Conservation (phyloP, 1,140 invertebrate genomes). For the Diachasma alloeum region DNA sequence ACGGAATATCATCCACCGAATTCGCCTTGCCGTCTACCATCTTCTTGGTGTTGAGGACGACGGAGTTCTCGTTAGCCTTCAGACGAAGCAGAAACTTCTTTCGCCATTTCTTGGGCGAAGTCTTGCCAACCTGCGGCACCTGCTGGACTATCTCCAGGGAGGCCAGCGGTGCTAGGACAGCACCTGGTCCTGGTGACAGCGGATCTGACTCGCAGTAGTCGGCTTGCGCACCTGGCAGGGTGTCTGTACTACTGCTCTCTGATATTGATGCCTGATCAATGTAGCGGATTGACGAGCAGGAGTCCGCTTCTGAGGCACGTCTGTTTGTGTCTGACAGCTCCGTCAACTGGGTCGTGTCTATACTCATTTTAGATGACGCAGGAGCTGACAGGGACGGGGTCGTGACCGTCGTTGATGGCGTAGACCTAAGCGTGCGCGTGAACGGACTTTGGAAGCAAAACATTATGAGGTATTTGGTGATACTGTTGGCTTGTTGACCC, state of each 20-base stretch:
- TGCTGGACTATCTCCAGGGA: constrained; percentile 41
- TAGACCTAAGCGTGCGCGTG: constrained; percentile 49
- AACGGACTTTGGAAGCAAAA: constrained; percentile 64
- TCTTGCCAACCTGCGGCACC: background rate
- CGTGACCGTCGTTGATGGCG: constrained; percentile 23
- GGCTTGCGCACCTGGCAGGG: constrained; percentile 52
- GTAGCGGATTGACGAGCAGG: constrained; percentile 57
- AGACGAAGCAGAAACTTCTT: background rate
- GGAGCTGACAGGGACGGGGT: constrained; percentile 19
- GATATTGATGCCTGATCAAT: constrained; percentile 58
- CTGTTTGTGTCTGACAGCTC: background rate
- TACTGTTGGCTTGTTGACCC: too few species aligned
- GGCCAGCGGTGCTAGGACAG: constrained; percentile 39
- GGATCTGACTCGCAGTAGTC: constrained; percentile 58
- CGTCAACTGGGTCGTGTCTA: constrained; percentile 30
- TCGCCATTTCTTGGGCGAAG: background rate
- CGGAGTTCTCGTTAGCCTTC: background rate
- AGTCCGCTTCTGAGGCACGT: constrained; percentile 53
- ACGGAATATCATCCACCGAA: constrained; percentile 41
- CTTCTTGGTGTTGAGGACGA: background rate
- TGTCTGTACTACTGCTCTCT: constrained; percentile 55
- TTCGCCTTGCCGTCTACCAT: background rate
- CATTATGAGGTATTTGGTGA: constrained; percentile 41
- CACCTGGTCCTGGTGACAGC: constrained; percentile 49
- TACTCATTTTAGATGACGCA: background rate